Evolutionary conservation across 2,797 vertebrate genomes (phyloP).

Genomic region (Eremophila alpestris): DNA sequence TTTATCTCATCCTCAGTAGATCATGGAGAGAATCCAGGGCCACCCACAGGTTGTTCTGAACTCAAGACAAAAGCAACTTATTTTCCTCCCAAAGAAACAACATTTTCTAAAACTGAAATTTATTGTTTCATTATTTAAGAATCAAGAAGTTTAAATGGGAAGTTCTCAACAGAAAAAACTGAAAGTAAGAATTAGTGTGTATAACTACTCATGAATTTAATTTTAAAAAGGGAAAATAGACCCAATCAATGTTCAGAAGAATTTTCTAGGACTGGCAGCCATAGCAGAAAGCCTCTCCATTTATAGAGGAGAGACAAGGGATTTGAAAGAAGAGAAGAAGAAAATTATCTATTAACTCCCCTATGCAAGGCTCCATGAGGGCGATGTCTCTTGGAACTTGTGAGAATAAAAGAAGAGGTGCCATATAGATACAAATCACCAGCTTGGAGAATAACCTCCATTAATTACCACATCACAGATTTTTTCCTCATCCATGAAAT

Average conservation of each 20-base stretch:
- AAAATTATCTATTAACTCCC: background rate
- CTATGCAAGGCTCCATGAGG: background rate
- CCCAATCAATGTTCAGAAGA: background rate
- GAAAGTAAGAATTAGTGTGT: background rate
- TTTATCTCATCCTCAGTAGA: background rate
- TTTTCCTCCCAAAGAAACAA: background rate
- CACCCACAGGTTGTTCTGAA: constrained; percentile 42
- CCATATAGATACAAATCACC: background rate
- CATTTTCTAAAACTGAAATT: constrained; percentile 2
- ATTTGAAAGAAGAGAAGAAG: background rate
- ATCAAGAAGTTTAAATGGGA: background rate
- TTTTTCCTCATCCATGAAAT: background rate
- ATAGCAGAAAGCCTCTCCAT: background rate
- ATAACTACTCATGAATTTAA: background rate
- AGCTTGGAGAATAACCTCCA: background rate
- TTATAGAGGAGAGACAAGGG: background rate
- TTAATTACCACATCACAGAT: background rate
- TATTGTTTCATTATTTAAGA: constrained; percentile 17
- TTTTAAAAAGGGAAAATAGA: background rate
- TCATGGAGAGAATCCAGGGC: constrained; percentile 60
- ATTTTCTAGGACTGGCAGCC: background rate
- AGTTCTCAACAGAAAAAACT: background rate
- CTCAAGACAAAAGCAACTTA: background rate
- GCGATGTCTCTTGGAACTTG: background rate
- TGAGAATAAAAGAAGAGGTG: background rate